Percentiles rank a stretch among this genome's conserved stretches.
Evolutionary conservation across 1,140 invertebrate genomes (phyloP).

Genomic region (Drosophila arawakana): DNA sequence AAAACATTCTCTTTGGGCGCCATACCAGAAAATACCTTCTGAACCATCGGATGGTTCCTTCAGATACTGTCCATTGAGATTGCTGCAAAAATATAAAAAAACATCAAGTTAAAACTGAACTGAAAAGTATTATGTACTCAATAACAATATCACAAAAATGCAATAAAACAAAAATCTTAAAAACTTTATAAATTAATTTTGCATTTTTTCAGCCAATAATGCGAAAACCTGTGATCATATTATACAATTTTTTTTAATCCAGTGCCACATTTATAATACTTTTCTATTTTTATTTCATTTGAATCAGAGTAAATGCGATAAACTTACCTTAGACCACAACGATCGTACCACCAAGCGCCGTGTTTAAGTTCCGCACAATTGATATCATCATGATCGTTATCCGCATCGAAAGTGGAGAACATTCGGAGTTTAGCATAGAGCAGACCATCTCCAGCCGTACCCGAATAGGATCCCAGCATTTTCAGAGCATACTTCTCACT

Average conservation of each 20-base stretch:
- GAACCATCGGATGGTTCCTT: background rate
- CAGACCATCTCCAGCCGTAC: slow-evolving; percentile 6
- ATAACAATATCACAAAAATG: too few relatives aligned
- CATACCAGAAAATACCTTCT: background rate
- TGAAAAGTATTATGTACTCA: too few relatives aligned
- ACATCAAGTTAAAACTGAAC: background rate
- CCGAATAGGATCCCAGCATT: background rate
- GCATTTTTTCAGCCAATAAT: too few relatives aligned
- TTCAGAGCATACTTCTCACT: slow-evolving; percentile 7
- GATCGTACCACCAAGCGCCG: slow-evolving; percentile 38
- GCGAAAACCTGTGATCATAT: too few relatives aligned
- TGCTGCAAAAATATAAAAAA: background rate
- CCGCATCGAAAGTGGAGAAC: slow-evolving; percentile 26
- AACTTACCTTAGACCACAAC: slow-evolving; percentile 26
- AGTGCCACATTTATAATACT: too few relatives aligned
- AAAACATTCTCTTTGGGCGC: background rate
- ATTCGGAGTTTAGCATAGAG: background rate
- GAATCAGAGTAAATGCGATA: background rate
- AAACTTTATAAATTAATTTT: too few relatives aligned
- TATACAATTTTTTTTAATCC: too few relatives aligned
- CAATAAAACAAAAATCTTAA: too few relatives aligned
- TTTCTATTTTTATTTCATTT: too few relatives aligned
- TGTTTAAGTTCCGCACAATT: slow-evolving; percentile 12
- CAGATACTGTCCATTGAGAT: slow-evolving; percentile 27
- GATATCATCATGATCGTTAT: slow-evolving; percentile 8